These are phyloP conservation scores for Pinna nobilis DNA, from an alignment of 1,140 invertebrate genomes.

Conservation along the genomic window DNA sequence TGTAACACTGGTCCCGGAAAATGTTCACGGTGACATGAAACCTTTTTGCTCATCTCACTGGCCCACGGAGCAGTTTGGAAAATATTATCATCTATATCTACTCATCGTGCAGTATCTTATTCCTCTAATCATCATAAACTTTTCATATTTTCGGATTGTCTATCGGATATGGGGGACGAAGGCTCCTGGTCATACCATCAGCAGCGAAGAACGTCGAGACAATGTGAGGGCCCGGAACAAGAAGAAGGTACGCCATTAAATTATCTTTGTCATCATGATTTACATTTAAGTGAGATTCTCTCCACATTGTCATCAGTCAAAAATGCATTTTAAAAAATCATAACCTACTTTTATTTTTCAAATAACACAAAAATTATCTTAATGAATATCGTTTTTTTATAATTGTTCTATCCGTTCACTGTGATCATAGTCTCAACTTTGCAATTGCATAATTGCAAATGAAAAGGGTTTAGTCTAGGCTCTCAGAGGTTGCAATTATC, in stretches of 20 bases:
- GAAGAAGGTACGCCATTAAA: constrained; percentile 80
- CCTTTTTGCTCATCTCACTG: constrained; percentile 45
- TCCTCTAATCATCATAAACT: constrained; percentile 85
- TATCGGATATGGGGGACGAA: constrained; percentile 84
- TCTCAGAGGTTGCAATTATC: no score
- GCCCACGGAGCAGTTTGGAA: constrained; percentile 50
- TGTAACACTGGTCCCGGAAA: constrained; percentile 51
- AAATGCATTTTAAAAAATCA: no score
- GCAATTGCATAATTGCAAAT: no score
- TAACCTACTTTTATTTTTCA: no score
- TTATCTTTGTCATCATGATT: no score
- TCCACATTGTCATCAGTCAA: no score
- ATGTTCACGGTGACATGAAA: neutral
- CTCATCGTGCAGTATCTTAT: constrained; percentile 83
- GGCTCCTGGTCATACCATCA: constrained; percentile 85
- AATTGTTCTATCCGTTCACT: no score
- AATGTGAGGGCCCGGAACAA: constrained; percentile 86
- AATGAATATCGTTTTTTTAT: no score
- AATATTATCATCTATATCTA: constrained; percentile 67
- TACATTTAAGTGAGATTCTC: no score
- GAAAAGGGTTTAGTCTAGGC: no score
- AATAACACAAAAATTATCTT: no score
- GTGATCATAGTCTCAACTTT: no score
- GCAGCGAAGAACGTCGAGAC: constrained; percentile 80
- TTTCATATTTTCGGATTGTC: constrained; percentile 85